Evolutionary conservation across 2,888 invertebrate genomes (phyloP).

Genomic region (Dioctria linearis): DNA sequence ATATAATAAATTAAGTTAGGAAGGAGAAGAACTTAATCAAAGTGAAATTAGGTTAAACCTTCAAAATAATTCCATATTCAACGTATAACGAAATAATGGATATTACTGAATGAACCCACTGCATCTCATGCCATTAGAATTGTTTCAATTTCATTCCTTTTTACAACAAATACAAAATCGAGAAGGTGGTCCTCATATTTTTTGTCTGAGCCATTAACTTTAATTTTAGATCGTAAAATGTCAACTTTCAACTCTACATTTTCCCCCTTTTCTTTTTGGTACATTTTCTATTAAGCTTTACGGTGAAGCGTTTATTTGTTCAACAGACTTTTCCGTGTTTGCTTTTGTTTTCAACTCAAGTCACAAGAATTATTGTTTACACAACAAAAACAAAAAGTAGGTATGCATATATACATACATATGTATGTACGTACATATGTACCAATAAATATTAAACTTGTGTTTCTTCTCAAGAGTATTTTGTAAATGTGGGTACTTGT

Average conservation of each 20-base stretch:
- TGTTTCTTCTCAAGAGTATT: too few species aligned
- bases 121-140: background rate
- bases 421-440: too few species aligned
- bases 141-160: background rate
- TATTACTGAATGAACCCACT: background rate
- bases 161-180: background rate
- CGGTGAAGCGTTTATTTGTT: background rate
- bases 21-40: too few species aligned
- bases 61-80: too few species aligned
- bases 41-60: too few species aligned
- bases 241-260: constrained; percentile 11
- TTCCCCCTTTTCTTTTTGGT: background rate
- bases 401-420: too few species aligned
- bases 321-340: constrained; percentile 14
- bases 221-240: constrained; percentile 35
- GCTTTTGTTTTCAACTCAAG: constrained; percentile 9
- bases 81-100: too few species aligned
- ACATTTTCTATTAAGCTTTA: background rate
- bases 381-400: background rate
- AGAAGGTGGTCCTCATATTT: constrained; percentile 52
- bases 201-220: constrained; percentile 53
- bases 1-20: too few species aligned
- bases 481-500: too few species aligned
- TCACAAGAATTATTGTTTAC: constrained; percentile 1
- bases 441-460: too few species aligned